Conservation (phyloP, 2,797 vertebrate genomes). For the Halcyon chelicuti region DNA sequence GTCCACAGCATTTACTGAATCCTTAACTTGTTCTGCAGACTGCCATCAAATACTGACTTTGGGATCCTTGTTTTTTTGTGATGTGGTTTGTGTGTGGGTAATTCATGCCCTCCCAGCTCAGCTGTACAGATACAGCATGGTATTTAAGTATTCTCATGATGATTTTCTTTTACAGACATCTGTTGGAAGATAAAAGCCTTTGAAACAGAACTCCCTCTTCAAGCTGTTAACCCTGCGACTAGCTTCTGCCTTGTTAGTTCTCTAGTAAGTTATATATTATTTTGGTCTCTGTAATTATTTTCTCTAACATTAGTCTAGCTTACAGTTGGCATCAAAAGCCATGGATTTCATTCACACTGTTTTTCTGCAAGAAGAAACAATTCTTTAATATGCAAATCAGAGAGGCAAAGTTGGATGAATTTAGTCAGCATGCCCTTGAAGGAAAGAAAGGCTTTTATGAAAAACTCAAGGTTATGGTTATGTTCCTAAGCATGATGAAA, state of each 20-base stretch:
- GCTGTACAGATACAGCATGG: background rate
- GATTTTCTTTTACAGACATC: background rate
- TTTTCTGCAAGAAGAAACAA: constrained; percentile 49
- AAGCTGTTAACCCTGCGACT: background rate
- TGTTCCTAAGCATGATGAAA: background rate
- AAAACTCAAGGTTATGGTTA: constrained; percentile 23
- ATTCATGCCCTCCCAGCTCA: background rate
- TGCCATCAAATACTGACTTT: background rate
- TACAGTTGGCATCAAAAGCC: constrained; percentile 26
- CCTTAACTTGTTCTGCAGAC: background rate
- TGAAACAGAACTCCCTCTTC: background rate
- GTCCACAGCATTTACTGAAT: background rate
- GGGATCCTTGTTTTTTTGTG: background rate
- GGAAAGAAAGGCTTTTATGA: constrained; percentile 34
- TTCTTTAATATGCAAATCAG: constrained; percentile 63
- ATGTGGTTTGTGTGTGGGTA: background rate
- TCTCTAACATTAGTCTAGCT: background rate
- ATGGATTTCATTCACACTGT: background rate
- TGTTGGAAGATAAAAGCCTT: background rate
- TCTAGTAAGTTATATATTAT: background rate
- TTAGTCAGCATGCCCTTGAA: constrained; percentile 25
- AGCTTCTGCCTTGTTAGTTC: background rate
- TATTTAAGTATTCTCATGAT: background rate
- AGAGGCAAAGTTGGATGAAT: constrained; percentile 3
- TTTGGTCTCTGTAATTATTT: constrained; percentile 28